Evolutionary conservation across 1,140 invertebrate species (phyloP), one percentile per base, ranked within the genome.

Genomic region (Cataglyphis hispanica): DNA sequence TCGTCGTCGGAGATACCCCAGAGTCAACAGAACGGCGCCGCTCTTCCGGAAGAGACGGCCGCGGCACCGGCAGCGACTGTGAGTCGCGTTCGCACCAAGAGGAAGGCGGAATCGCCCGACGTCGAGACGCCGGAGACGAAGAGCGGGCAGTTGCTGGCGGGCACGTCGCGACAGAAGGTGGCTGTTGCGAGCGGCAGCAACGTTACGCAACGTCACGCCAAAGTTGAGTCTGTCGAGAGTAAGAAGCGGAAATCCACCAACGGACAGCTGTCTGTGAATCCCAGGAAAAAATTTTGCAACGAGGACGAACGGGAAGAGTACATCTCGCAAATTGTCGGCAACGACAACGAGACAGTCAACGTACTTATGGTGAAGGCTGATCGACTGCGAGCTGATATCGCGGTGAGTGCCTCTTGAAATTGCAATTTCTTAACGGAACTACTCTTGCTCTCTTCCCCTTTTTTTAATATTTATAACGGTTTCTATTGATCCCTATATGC

Each of bases 1-100:
- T 69, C 90, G 87, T 85, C 93, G 53, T 92, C 93, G 11, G 93
- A 94, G 76, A 92, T 94, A 22, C 93, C 94, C 0, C 94, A 95
- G 25, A 94, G 86, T 81, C 94, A 94, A 81, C 94, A 95, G 66
- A 95, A 95, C 70, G 94, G 94, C 1, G 93, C 94, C 0, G 93
- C 94, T 0, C 86, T 95, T 31, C 93, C 94, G 10, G 94, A 95
- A 63, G 94, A 94, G 72, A 91, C 93, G 0, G 93, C 94, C 3
- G 90, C 93, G 1, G 87, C 92, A 61, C 87, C 90, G 22, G 83
- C 87, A 10, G 87, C 87, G 2, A 34, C 78, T 77, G 66, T 40
- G 84, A 78, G 25, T 64, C 84, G 7, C 64, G 69, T 27, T 60
- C 87, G 60, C 69, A 0, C 61, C 56, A 83, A 74, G 27, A 81